Percentiles rank a stretch among this genome's conserved stretches.
phyloP scores from a whole-genome alignment of 2,113 vertebrate species.

The Rhinolophus sinicus region DNA sequence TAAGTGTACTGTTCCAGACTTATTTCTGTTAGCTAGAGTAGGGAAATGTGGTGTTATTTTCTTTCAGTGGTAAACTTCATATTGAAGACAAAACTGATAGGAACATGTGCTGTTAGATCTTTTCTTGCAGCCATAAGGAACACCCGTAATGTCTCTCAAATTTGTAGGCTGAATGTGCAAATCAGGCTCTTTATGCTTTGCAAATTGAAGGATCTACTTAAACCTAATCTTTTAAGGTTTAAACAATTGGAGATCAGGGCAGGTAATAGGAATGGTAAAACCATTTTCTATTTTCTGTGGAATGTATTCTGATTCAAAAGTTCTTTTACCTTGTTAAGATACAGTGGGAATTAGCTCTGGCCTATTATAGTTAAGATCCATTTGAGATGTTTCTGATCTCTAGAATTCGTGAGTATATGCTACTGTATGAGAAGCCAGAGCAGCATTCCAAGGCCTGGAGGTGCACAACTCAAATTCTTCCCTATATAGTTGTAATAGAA shows the following conservation, averaged over 20 bases:
- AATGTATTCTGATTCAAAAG: background rate
- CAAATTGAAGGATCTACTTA: conserved; percentile 2
- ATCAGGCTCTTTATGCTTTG: background rate
- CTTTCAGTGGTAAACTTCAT: background rate
- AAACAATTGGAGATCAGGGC: background rate
- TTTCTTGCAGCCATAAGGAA: background rate
- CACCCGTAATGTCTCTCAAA: background rate
- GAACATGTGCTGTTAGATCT: background rate
- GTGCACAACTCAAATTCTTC: background rate
- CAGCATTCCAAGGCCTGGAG: background rate
- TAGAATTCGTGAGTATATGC: background rate
- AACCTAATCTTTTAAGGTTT: background rate
- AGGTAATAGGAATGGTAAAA: background rate
- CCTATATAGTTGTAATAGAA: background rate
- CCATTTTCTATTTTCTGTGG: background rate
- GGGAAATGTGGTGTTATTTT: background rate
- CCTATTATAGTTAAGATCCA: background rate
- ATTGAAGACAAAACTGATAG: background rate
- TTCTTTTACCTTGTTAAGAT: background rate
- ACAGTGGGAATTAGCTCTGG: background rate
- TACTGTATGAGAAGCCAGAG: background rate
- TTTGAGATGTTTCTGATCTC: background rate
- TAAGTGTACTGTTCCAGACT: background rate
- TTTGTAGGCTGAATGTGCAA: conserved; percentile 21
- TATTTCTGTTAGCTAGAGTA: background rate